Evolutionary conservation across 2,113 vertebrate genomes (phyloP), one percentile per base, ranked within the genome.

Genomic region (Gasterosteus nipponicus): DNA sequence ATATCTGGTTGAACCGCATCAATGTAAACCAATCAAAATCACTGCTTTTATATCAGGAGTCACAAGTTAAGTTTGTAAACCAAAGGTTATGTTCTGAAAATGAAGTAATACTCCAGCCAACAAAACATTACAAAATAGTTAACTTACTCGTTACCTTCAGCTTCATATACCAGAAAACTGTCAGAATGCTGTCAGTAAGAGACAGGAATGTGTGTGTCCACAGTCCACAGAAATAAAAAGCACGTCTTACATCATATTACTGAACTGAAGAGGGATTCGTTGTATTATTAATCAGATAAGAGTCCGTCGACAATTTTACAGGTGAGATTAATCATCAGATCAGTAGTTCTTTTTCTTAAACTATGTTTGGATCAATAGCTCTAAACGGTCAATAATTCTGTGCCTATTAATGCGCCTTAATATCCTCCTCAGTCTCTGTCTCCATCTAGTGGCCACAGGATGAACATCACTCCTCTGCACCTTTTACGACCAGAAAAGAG

Each of bases 381-480:
- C 6, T 44, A 18, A 65, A 46, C 6, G 19, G 29, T 38, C 29
- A 58, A 11, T n/a, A 19, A 44, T 18, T n/a, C 16, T 16, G 16
- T 11, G 6, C 0, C 3, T 33, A n/a, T 41, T 1, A 42, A 11
- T 35, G 29, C 19, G 54, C 16, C 65, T 70, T 60, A 7, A 2
- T 16, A 3, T 1, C 2, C 29, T 59, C 5, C 26, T 29, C 49
- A 59, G 78, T 66, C 74, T 89, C 66, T 88, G 19, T 8, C 75
- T 60, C 93, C 92, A 76, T 74, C 93, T 91, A 53, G 85, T 91
- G 94, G 90, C 73, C 83, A 81, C 3, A 62, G 4, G 1, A 19
- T 18, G 53, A 75, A 65, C 10, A n/a, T 4, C 41, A 80, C 0
- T 11, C 3, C 33, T 19, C 5, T 5, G 16, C 29, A 10, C 15